Percentiles rank a stretch among this genome's conserved stretches.
phyloP scores from a whole-genome alignment of 2,797 vertebrate genomes.

The Pterois miles region DNA sequence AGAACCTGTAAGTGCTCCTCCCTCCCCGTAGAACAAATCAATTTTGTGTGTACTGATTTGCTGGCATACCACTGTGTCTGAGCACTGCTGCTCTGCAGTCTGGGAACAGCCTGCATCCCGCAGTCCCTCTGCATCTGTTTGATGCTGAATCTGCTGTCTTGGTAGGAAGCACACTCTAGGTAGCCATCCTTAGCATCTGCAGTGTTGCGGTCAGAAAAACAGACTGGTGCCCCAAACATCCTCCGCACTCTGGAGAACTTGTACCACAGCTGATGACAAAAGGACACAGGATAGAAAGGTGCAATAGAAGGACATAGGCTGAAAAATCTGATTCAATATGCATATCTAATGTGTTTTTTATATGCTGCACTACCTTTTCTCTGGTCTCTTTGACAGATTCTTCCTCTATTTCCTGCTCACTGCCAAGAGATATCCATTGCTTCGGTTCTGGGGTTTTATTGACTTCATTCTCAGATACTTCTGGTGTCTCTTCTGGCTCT shows the following conservation, averaged over 20 bases:
- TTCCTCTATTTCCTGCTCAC: conserved; percentile 91
- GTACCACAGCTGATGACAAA: conserved; percentile 81
- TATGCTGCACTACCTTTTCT: conserved; percentile 79
- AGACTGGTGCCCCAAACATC: conserved; percentile 77
- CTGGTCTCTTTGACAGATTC: conserved; percentile 82
- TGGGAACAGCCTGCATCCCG: conserved; percentile 81
- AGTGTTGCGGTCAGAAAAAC: conserved; percentile 83
- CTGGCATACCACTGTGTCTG: conserved; percentile 89
- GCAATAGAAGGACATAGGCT: not conserved
- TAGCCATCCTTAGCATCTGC: conserved; percentile 76
- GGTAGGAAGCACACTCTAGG: conserved; percentile 83
- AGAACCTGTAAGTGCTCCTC: not conserved
- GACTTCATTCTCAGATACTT: conserved; percentile 68
- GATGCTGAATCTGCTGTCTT: conserved; percentile 87
- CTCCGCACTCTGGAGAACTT: conserved; percentile 83
- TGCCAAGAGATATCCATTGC: conserved; percentile 91
- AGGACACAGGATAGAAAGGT: conserved; percentile 1
- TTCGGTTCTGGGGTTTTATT: conserved; percentile 75
- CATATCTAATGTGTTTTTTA: not conserved
- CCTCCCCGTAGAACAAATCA: not conserved
- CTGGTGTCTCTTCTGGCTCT: conserved; percentile 65
- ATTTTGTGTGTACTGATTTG: conserved; percentile 24
- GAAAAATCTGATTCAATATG: not conserved
- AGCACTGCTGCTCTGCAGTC: conserved; percentile 75
- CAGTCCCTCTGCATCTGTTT: conserved; percentile 84